Percentiles rank a stretch among this genome's conserved stretches.
phyloP scores from a whole-genome alignment of 2,797 vertebrate genomes.

The Poeciliopsis gracilis region DNA sequence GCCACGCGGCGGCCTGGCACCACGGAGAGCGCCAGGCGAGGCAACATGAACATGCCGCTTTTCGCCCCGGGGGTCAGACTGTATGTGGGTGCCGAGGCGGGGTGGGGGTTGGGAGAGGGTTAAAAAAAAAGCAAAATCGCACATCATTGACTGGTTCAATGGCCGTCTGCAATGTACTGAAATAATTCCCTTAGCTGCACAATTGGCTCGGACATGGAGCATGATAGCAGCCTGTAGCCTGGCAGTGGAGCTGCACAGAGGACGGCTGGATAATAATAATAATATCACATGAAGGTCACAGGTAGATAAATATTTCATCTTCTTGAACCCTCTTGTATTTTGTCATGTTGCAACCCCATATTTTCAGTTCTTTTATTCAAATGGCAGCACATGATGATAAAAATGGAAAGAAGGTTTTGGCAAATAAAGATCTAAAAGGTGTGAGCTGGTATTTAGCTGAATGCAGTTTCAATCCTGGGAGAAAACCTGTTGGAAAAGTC shows the following conservation, averaged over 20 bases:
- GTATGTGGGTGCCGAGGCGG: conserved; percentile 59
- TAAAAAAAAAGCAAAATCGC: conserved; percentile 12
- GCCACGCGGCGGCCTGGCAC: conserved; percentile 53
- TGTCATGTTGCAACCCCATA: background rate
- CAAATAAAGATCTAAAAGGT: background rate
- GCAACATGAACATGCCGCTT: conserved; percentile 49
- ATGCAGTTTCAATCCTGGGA: no score
- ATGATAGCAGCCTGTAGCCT: conserved; percentile 61
- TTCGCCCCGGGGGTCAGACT: conserved; percentile 60
- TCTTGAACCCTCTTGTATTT: background rate
- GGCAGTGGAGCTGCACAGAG: conserved; percentile 12
- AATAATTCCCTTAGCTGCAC: conserved; percentile 82
- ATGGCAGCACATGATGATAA: background rate
- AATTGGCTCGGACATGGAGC: conserved; percentile 76
- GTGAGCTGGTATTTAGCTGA: no score
- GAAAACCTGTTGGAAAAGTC: background rate
- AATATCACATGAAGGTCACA: conserved; percentile 12
- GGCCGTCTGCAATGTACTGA: conserved; percentile 76
- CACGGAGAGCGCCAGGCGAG: conserved; percentile 41
- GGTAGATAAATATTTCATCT: background rate
- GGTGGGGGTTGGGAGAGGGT: conserved; percentile 26
- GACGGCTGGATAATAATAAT: conserved; percentile 37
- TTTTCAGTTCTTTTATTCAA: background rate
- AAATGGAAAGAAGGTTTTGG: conserved; percentile 16
- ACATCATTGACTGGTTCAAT: conserved; percentile 78